A percentile compares a stretch with the other conserved stretches of the same genome.
phyloP scores from a whole-genome alignment of 2,113 vertebrate species.

The Helogale parvula region DNA sequence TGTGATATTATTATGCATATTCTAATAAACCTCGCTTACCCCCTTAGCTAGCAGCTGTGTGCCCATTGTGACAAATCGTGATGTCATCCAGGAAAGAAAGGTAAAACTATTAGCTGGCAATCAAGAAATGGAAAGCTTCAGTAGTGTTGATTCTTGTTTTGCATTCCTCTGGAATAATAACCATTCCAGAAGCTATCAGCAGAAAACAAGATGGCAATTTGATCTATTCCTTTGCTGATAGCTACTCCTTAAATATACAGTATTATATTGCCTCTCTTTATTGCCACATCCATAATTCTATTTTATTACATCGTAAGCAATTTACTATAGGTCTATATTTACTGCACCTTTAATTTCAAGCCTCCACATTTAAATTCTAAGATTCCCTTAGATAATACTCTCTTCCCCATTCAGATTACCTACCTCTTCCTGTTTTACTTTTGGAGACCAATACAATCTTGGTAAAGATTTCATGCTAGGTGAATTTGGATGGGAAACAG shows the following conservation, averaged over 20 bases:
- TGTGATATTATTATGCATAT: background rate
- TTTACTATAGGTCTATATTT: constrained; percentile 49
- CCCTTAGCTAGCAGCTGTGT: background rate
- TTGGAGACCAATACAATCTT: background rate
- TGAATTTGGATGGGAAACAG: background rate
- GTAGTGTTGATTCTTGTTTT: constrained; percentile 58
- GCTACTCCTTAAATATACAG: constrained; percentile 72
- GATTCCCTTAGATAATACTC: constrained; percentile 27
- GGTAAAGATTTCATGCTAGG: background rate
- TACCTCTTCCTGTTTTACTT: background rate
- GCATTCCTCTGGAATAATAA: constrained; percentile 63
- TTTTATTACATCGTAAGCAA: constrained; percentile 54
- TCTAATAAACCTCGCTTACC: background rate
- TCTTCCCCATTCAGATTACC: background rate
- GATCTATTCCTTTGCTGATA: constrained; percentile 70
- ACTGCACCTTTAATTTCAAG: constrained; percentile 68
- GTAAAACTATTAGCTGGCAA: background rate
- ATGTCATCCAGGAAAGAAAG: background rate
- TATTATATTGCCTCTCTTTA: constrained; percentile 64
- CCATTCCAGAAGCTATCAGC: constrained; percentile 58
- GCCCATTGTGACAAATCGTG: background rate
- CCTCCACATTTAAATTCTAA: constrained; percentile 44
- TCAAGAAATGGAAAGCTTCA: background rate
- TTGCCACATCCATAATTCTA: constrained; percentile 59
- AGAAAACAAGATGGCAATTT: constrained; percentile 64